Percentiles rank a stretch among this genome's conserved stretches.
phyloP scores from a whole-genome alignment of 2,888 invertebrate species.

The Tupiocoris notatus region DNA sequence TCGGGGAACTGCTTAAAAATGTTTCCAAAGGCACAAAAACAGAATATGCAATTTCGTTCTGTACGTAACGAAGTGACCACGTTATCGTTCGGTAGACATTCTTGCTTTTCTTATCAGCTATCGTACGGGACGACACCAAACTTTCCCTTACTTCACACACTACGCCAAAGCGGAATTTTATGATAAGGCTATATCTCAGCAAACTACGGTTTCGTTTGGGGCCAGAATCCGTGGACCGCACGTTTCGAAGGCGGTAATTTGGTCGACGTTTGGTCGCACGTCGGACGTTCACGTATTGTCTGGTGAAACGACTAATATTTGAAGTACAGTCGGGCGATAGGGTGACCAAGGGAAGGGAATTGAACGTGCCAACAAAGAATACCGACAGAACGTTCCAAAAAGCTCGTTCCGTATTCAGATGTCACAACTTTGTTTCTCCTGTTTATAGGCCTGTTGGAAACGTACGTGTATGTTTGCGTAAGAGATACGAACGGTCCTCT shows the following conservation, averaged over 20 bases:
- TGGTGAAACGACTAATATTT: not conserved
- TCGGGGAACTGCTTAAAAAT: too few species aligned
- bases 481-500: not conserved
- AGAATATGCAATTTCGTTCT: too few species aligned
- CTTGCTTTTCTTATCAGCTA: too few species aligned
- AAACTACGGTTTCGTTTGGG: not conserved
- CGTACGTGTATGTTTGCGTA: not conserved
- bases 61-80: too few species aligned
- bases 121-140: too few species aligned
- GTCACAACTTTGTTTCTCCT: conserved; percentile 32
- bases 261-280: not conserved
- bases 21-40: too few species aligned
- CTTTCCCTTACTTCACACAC: too few species aligned
- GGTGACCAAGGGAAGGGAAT: not conserved
- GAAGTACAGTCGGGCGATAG: not conserved
- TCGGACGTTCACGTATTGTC: not conserved
- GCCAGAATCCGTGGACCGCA: too few species aligned
- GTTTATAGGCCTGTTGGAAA: not conserved
- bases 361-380: conserved; percentile 18
- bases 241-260: too few species aligned
- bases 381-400: not conserved
- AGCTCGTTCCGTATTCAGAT: conserved; percentile 38
- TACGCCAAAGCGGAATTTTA: not conserved
- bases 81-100: too few species aligned
- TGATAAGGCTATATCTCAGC: not conserved